A percentile compares a stretch with the other conserved stretches of the same genome.
Conservation (phyloP, 2,797 vertebrate species). For the Halcyon chelicuti region DNA sequence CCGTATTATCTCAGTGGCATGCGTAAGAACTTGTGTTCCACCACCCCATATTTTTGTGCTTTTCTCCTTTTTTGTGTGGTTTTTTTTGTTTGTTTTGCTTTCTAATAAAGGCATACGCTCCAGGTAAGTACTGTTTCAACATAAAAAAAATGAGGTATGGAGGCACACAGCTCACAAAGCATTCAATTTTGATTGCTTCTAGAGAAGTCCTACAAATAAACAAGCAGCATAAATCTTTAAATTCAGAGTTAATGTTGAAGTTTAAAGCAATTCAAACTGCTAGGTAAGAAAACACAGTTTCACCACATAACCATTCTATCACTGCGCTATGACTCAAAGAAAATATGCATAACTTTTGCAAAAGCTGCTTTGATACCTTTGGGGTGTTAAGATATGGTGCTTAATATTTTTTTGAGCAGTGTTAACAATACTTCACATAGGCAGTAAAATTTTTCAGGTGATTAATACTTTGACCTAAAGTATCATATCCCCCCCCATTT, state of each 20-base stretch:
- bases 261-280: neutral
- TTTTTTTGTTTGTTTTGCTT: neutral
- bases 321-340: neutral
- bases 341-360: neutral
- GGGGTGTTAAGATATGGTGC: neutral
- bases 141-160: neutral
- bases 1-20: neutral
- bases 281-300: neutral
- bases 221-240: neutral
- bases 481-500: neutral
- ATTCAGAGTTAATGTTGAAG: neutral
- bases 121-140: neutral
- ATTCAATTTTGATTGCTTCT: neutral
- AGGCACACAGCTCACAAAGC: neutral
- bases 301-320: neutral
- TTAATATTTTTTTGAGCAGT: neutral
- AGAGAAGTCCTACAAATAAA: constrained; percentile 15
- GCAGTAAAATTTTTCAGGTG: neutral
- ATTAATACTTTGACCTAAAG: neutral
- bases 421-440: neutral
- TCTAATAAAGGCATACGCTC: neutral
- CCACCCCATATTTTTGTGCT: too few relatives aligned
- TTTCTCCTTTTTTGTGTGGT: too few relatives aligned
- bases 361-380: neutral
- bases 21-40: neutral